Conservation (phyloP, 2,888 invertebrate species). For the Andrena marginata region DNA sequence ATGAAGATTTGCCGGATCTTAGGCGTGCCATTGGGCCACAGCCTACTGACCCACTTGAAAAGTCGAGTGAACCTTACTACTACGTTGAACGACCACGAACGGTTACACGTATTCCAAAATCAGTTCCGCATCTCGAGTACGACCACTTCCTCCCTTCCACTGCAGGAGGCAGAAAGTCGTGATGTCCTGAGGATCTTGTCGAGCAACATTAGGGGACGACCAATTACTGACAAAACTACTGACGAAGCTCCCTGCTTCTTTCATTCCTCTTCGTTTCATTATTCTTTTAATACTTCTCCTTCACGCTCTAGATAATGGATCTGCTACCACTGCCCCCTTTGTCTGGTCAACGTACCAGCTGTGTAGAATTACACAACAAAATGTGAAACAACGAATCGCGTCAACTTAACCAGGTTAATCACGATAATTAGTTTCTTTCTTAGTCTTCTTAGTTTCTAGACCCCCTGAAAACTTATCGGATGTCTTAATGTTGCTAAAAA, state of each 20-base stretch:
- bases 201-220: neutral
- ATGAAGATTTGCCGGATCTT: constrained; percentile 65
- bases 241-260: neutral
- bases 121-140: constrained; percentile 15
- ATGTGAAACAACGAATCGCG: neutral
- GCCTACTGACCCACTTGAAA: constrained; percentile 79
- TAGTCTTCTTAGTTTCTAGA: neutral
- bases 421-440: neutral
- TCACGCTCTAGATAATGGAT: neutral
- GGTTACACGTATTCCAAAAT: constrained; percentile 30
- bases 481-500: neutral
- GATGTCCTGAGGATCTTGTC: neutral
- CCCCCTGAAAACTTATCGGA: neutral
- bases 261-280: neutral
- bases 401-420: neutral
- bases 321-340: neutral
- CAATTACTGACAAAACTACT: constrained; percentile 8
- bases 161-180: neutral
- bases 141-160: neutral
- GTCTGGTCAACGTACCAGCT: neutral
- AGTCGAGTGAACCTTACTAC: constrained; percentile 46
- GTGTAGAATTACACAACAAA: neutral
- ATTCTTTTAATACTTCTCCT: neutral
- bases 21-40: constrained; percentile 76
- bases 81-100: neutral